Evolutionary conservation across 2,888 invertebrate species (phyloP).

Genomic region (Thecophora atra): DNA sequence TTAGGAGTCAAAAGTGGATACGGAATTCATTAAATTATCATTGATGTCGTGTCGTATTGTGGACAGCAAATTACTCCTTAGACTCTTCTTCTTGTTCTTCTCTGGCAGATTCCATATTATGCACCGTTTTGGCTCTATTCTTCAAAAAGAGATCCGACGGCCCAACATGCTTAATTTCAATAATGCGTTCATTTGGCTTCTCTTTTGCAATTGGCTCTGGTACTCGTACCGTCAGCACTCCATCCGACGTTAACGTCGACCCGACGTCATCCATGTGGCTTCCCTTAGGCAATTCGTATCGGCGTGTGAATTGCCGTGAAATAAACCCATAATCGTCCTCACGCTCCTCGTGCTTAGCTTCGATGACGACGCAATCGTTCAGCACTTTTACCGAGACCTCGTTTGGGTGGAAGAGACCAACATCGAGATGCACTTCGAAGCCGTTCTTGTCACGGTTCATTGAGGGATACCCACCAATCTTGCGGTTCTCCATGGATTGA

Average conservation of each 20-base stretch:
- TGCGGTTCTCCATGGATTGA: too few relatives aligned
- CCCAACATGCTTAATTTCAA: conserved; percentile 57
- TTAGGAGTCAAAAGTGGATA: too few relatives aligned
- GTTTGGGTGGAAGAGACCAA: conserved; percentile 76
- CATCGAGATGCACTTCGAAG: conserved; percentile 75
- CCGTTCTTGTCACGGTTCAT: conserved; percentile 71
- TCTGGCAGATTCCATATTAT: too few relatives aligned
- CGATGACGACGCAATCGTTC: conserved; percentile 71
- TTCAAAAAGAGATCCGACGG: too few relatives aligned
- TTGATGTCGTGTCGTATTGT: too few relatives aligned
- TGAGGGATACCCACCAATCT: too few relatives aligned
- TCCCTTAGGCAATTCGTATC: conserved; percentile 73
- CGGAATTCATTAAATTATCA: too few relatives aligned
- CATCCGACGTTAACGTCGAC: conserved; percentile 82
- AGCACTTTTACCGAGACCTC: conserved; percentile 77
- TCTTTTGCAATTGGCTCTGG: too few relatives aligned
- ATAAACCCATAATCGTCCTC: conserved; percentile 79
- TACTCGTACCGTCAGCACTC: conserved; percentile 78
- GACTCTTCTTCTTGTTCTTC: too few relatives aligned
- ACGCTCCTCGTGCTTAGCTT: conserved; percentile 78
- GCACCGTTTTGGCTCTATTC: too few relatives aligned
- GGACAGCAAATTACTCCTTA: too few relatives aligned
- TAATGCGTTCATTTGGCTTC: conserved; percentile 57
- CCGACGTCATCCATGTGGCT: conserved; percentile 76
- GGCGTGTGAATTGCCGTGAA: conserved; percentile 80